A percentile compares a stretch with the other conserved stretches of the same genome.
phyloP scores from a whole-genome alignment of 2,113 vertebrate species.

The Chloropsis cyanopogon region DNA sequence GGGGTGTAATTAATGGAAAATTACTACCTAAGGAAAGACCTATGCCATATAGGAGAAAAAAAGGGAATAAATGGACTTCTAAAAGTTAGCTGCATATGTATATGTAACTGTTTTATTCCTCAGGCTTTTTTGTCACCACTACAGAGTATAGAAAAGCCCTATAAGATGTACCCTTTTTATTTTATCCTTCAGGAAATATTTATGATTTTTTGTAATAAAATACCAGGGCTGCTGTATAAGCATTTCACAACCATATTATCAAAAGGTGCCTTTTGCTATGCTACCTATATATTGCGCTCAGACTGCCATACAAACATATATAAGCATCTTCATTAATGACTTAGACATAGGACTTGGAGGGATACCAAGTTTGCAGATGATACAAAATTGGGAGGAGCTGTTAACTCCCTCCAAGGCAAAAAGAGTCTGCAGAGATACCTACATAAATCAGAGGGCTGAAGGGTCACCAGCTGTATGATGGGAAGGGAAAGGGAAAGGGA shows the following conservation, averaged over 20 bases:
- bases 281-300: neutral
- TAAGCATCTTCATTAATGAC: neutral
- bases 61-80: neutral
- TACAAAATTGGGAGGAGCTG: neutral
- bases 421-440: neutral
- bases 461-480: neutral
- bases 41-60: neutral
- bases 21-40: neutral
- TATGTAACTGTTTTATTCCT: neutral
- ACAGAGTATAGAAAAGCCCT: neutral
- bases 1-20: neutral
- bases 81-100: neutral
- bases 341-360: neutral
- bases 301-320: neutral
- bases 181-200: neutral
- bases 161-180: neutral
- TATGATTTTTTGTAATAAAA: neutral
- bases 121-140: neutral
- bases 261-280: neutral
- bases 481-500: neutral
- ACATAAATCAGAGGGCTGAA: neutral
- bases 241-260: neutral
- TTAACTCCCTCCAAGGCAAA: neutral
- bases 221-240: neutral
- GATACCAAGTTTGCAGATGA: neutral